A percentile compares a stretch with the other conserved stretches of the same genome.
Conservation (phyloP, 2,797 vertebrate genomes). For the Sebastiscus tertius region DNA sequence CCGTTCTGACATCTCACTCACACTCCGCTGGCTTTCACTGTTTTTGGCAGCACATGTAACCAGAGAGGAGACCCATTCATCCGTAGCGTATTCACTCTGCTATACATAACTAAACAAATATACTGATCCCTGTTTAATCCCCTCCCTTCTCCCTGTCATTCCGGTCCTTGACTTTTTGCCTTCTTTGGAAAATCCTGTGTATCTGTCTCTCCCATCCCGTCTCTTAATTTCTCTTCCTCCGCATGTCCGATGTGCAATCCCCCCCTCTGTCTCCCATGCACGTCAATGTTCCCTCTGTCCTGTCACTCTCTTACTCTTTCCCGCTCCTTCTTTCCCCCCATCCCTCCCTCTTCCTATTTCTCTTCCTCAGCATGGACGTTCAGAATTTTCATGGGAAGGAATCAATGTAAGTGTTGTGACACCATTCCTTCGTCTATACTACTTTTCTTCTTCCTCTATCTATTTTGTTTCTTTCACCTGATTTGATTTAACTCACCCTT, state of each 20-base stretch:
- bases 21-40: slow-evolving; percentile 35
- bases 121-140: slow-evolving; percentile 77
- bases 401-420: slow-evolving; percentile 94
- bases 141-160: slow-evolving; percentile 66
- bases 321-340: slow-evolving; percentile 54
- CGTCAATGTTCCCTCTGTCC: slow-evolving; percentile 69
- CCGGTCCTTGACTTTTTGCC: slow-evolving; percentile 59
- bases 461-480: slow-evolving; percentile 42
- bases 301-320: slow-evolving; percentile 70
- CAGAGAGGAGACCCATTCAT: slow-evolving; percentile 59
- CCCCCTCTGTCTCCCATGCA: slow-evolving; percentile 49
- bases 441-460: slow-evolving; percentile 45
- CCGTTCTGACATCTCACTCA: slow-evolving; percentile 49
- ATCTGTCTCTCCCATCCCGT: slow-evolving; percentile 34
- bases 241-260: slow-evolving; percentile 47
- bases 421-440: slow-evolving; percentile 73
- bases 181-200: slow-evolving; percentile 64
- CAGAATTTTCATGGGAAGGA: slow-evolving; percentile 99
- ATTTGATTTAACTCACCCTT: slow-evolving; percentile 71
- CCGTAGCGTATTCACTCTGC: slow-evolving; percentile 63
- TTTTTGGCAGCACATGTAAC: slow-evolving; percentile 56
- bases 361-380: slow-evolving; percentile 93
- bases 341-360: slow-evolving; percentile 66
- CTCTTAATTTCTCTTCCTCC: slow-evolving; percentile 37
- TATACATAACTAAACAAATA: slow-evolving; percentile 68